Evolutionary conservation across 2,797 vertebrate genomes (phyloP).

Genomic region (Dipus sagitta): DNA sequence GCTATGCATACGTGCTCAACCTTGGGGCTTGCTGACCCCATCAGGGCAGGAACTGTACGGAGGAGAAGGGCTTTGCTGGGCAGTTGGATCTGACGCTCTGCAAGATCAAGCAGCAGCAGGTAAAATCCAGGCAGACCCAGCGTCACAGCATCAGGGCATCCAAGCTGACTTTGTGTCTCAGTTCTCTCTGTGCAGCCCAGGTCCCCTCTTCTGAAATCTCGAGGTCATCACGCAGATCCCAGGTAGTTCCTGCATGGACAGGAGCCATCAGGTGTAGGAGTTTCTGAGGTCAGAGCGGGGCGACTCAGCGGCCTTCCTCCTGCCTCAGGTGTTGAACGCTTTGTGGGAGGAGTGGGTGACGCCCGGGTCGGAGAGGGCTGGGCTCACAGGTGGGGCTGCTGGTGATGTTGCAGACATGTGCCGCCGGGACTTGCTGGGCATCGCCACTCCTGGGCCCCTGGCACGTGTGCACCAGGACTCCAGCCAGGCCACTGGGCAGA

Average conservation of each 20-base stretch:
- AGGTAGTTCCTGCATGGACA: neutral
- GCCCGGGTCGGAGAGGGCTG: neutral
- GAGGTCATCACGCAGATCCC: rapidly evolving
- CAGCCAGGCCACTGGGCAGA: slow-evolving; percentile 85
- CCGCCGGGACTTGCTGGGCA: neutral
- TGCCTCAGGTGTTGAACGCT: neutral
- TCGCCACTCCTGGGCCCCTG: rapidly evolving
- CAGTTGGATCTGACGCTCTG: rapidly evolving
- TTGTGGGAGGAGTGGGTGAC: slow-evolving; percentile 40
- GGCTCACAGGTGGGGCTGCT: slow-evolving; percentile 36
- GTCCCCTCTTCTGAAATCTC: no score
- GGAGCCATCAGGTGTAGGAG: neutral
- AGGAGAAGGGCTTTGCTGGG: neutral
- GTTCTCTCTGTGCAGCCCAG: rapidly evolving
- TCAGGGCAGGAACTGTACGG: no score
- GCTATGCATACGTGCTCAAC: no score
- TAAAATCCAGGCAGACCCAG: no score
- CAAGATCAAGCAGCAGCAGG: rapidly evolving
- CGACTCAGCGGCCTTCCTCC: neutral
- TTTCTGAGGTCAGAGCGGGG: neutral
- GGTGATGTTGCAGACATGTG: rapidly evolving
- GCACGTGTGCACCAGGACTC: slow-evolving; percentile 78
- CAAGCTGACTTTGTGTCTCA: no score
- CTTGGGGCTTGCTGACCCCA: no score
- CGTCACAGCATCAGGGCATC: neutral